These are phyloP conservation scores for Rhynchophorus ferrugineus DNA, from an alignment of 1,140 invertebrate species.

Conservation along the genomic window DNA sequence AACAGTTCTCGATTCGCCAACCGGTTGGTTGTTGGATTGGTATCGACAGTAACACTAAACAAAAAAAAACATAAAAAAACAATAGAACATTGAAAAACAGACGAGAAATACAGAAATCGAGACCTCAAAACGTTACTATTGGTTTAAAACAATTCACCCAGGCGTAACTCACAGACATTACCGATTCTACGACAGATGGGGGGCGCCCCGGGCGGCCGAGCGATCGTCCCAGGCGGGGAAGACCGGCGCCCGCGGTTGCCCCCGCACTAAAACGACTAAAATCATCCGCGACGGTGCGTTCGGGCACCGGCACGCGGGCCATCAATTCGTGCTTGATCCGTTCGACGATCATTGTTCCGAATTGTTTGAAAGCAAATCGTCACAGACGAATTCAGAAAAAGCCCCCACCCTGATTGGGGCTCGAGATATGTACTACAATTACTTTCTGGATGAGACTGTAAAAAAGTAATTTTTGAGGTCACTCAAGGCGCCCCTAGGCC, in stretches of 20 bases:
- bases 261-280: neutral
- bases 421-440: constrained; percentile 35
- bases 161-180: constrained; percentile 27
- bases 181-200: constrained; percentile 3
- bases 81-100: neutral
- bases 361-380: constrained; percentile 37
- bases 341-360: constrained; percentile 24
- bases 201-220: too few relatives aligned
- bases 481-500: constrained; percentile 31
- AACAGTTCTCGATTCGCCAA: too few relatives aligned
- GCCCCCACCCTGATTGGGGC: constrained; percentile 27
- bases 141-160: constrained; percentile 41
- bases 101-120: constrained; percentile 32
- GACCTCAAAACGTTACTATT: constrained; percentile 43
- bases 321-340: constrained; percentile 28
- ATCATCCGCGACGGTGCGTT: too few relatives aligned
- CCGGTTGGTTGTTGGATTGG: neutral
- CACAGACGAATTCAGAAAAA: constrained; percentile 41
- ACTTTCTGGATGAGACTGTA: constrained; percentile 42
- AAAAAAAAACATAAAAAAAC: too few relatives aligned
- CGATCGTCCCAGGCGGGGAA: too few relatives aligned
- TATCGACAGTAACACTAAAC: neutral
- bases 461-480: constrained; percentile 43
- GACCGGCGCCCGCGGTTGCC: neutral
- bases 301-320: too few relatives aligned